phyloP scores from a whole-genome alignment of 2,113 vertebrate genomes.

The Forbesichthys agassizii region DNA sequence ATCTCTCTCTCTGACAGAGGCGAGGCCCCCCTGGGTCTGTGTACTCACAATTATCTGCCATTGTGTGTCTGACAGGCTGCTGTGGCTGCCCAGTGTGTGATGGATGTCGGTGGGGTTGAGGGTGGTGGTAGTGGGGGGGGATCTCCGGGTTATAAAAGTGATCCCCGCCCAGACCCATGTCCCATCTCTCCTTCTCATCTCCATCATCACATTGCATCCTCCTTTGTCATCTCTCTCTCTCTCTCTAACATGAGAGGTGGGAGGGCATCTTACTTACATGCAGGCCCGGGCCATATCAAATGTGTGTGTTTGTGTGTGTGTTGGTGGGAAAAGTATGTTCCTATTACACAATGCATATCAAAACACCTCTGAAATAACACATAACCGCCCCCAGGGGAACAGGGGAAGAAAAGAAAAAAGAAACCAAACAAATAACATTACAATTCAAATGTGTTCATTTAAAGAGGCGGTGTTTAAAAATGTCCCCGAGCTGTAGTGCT shows the following conservation, averaged over 20 bases:
- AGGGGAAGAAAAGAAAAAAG: neutral
- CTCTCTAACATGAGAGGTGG: neutral
- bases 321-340: neutral
- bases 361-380: slow-evolving; percentile 29
- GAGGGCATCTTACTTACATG: too few species aligned
- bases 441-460: slow-evolving; percentile 72
- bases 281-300: too few species aligned
- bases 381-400: slow-evolving; percentile 11
- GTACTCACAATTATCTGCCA: slow-evolving; percentile 65
- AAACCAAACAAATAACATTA: neutral
- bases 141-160: slow-evolving; percentile 29
- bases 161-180: slow-evolving; percentile 11
- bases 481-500: slow-evolving; percentile 49
- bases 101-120: slow-evolving; percentile 39
- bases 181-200: slow-evolving; percentile 11
- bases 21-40: slow-evolving; percentile 38
- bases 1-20: too few species aligned
- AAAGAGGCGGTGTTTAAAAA: slow-evolving; percentile 63
- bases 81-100: slow-evolving; percentile 32
- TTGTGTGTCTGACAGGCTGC: slow-evolving; percentile 40
- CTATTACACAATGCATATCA: too few species aligned
- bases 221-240: neutral
- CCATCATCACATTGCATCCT: neutral
- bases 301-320: neutral
- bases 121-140: neutral